Evolutionary conservation across 1,140 invertebrate genomes (phyloP), one percentile per base, ranked within the genome.

Genomic region (Micrasema longulum): DNA sequence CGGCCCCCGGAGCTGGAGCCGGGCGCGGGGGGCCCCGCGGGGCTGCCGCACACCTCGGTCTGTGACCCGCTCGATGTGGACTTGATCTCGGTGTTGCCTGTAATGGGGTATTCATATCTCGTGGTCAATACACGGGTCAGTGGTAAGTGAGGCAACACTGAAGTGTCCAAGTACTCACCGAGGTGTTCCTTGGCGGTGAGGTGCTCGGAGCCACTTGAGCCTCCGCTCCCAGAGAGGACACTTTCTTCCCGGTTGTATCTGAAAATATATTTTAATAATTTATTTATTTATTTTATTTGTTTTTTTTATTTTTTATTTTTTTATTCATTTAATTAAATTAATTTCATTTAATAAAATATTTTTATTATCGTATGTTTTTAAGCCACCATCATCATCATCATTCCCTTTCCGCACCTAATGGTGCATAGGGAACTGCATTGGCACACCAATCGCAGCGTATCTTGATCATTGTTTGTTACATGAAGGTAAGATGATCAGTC

Each of bases 171-270:
- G 11, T 26, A 57, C 53, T 69, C 50, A 69, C 66, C 67, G 11
- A 66, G 53, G 35, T 73, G 77, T 69, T 84, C 82, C 55, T 83
- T 84, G 18, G 82, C 79, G 1, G 82, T 82, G 66, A 82, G 79
- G 38, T 81, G 80, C 72, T 85, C 84, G 0, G 83, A 84, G 4
- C 84, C 84, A 67, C 82, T 84, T 16, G 84, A 85, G 36, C 83
- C 84, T 0, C 83, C 83, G 71, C 83, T 84, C 16, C 84, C 84
- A 0, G 84, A 85, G 43, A 85, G 75, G 0, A 83, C 82, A 63
- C 81, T 82, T 72, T 85, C 84, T 60, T 85, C 84, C 9, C 84
- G 78, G 52, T 85, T 85, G 70, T 85, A 85, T 4, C 83, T 85
- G 79, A 1, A 75, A 74, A 9, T 60, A 36, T n/a, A n/a, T n/a